A percentile compares a stretch with the other conserved stretches of the same genome.
Conservation (phyloP, 2,797 vertebrate species). For the Loris lydekkerianus region DNA sequence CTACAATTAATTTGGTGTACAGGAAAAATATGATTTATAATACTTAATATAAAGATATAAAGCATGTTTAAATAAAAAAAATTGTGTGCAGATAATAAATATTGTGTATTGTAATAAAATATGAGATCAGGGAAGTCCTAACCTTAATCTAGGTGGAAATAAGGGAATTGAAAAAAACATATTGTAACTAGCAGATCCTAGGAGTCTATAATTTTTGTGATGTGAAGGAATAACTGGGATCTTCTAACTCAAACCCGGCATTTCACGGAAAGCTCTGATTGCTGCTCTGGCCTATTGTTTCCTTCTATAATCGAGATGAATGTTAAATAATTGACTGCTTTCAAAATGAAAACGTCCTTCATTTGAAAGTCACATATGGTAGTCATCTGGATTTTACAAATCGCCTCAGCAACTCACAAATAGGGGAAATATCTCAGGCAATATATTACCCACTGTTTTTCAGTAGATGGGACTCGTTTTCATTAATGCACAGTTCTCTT, state of each 20-base stretch:
- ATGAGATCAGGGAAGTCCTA: neutral
- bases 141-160: neutral
- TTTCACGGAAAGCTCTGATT: neutral
- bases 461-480: conserved; percentile 63
- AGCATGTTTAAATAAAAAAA: neutral
- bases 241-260: neutral
- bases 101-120: neutral
- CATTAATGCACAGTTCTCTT: conserved; percentile 62
- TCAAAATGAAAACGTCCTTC: conserved; percentile 76
- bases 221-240: neutral
- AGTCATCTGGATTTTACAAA: conserved; percentile 61
- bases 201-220: neutral
- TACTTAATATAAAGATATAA: neutral
- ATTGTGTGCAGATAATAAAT: neutral
- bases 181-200: neutral
- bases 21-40: neutral
- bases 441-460: conserved; percentile 63
- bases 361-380: conserved; percentile 58
- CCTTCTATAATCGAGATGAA: conserved; percentile 36
- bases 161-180: neutral
- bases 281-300: neutral
- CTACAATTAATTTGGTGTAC: neutral
- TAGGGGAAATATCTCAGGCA: conserved; percentile 62
- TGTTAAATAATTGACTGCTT: conserved; percentile 74
- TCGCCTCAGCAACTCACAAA: conserved; percentile 42